phyloP scores from a whole-genome alignment of 2,888 invertebrate species.

The Amblyjoppa fuscipennis region DNA sequence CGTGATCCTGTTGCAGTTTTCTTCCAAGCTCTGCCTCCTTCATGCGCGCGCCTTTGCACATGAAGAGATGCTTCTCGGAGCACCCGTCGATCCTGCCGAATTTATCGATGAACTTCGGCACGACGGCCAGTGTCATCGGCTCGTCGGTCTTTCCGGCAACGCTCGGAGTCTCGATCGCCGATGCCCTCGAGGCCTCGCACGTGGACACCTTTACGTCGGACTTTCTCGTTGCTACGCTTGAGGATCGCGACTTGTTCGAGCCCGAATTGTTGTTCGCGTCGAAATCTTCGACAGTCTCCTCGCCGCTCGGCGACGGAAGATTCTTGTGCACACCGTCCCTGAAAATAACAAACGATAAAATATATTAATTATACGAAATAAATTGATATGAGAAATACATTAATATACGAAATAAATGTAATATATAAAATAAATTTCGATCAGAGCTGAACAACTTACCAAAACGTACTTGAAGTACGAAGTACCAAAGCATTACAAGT shows the following conservation, averaged over 20 bases:
- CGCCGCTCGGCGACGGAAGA: constrained; percentile 33
- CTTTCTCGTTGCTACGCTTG: neutral
- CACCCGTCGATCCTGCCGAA: constrained; percentile 69
- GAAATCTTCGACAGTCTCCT: neutral
- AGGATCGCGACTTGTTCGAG: constrained; percentile 23
- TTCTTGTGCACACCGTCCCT: constrained; percentile 60
- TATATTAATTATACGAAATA: neutral
- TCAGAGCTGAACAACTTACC: too few species aligned
- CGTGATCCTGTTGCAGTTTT: constrained; percentile 9
- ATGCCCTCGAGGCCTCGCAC: neutral
- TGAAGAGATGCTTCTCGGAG: constrained; percentile 67
- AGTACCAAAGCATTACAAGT: too few species aligned
- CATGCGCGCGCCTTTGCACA: constrained; percentile 72
- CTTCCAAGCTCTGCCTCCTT: constrained; percentile 71
- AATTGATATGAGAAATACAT: neutral
- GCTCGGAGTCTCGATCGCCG: neutral
- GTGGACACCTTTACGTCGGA: neutral
- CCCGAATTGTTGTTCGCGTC: constrained; percentile 48
- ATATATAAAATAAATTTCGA: too few species aligned
- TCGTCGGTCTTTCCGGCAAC: neutral
- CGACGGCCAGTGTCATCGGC: neutral
- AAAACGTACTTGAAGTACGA: too few species aligned
- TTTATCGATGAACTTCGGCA: constrained; percentile 62
- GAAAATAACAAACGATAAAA: neutral
- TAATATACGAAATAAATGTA: too few species aligned